phyloP scores from a whole-genome alignment of 2,888 invertebrate species.

The Tryphoninae sp. region DNA sequence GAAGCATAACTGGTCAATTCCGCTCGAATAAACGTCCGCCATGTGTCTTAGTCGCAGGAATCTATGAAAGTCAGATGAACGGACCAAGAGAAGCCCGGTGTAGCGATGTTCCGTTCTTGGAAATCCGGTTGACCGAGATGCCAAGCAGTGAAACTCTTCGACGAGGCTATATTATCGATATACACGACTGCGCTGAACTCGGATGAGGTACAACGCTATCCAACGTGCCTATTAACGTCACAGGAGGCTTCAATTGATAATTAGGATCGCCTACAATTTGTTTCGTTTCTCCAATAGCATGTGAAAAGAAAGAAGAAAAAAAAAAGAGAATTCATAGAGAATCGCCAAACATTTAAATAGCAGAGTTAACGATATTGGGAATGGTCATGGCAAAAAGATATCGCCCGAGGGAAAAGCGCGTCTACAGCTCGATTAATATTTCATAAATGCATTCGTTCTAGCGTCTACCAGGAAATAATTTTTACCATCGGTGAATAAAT shows the following conservation, averaged over 20 bases:
- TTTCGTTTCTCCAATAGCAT: neutral
- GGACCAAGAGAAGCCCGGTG: conserved; percentile 37
- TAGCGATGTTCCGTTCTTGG: conserved; percentile 57
- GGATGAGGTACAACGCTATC: conserved; percentile 10
- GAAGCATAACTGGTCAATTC: conserved; percentile 6
- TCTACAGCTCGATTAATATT: no score
- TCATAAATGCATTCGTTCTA: no score
- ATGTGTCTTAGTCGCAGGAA: conserved; percentile 27
- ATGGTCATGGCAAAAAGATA: neutral
- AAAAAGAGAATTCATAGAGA: neutral
- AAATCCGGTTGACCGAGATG: conserved; percentile 63
- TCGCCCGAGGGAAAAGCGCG: neutral
- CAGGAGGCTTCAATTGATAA: neutral
- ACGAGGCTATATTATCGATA: conserved; percentile 44
- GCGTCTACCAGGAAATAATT: no score
- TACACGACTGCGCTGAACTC: conserved; percentile 31
- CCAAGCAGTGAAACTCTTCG: conserved; percentile 62
- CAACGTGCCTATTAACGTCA: conserved; percentile 34
- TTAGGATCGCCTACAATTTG: neutral
- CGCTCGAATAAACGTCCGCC: conserved; percentile 22
- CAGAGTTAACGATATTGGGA: neutral
- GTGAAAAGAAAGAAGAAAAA: neutral
- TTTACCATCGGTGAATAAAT: neutral
- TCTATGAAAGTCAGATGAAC: conserved; percentile 62
- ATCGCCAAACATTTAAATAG: neutral